These are phyloP conservation scores for Coreoperca whiteheadi DNA, from an alignment of 2,113 vertebrate species.

Conservation along the genomic window DNA sequence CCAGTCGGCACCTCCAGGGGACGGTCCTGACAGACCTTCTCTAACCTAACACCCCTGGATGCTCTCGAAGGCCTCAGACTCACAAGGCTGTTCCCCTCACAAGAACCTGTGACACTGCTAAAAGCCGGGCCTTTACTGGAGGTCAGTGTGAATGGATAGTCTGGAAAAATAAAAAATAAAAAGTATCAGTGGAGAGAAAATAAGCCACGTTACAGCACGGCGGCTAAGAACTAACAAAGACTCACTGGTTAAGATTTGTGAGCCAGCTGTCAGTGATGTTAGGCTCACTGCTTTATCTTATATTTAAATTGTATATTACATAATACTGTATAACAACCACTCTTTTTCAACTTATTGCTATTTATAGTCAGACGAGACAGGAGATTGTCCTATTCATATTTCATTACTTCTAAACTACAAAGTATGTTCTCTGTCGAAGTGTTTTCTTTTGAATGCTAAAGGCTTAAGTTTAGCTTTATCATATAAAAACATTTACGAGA, in stretches of 20 bases:
- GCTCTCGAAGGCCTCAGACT: slow-evolving; percentile 31
- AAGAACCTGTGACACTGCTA: slow-evolving; percentile 66
- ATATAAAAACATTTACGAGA: not conserved
- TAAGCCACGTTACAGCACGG: not conserved
- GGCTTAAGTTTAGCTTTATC: not conserved
- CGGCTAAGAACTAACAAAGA: not conserved
- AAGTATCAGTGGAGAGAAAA: slow-evolving; percentile 32
- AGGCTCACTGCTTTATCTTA: not conserved
- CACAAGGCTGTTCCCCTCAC: slow-evolving; percentile 34
- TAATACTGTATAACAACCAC: not conserved
- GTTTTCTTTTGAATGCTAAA: not conserved
- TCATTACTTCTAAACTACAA: not conserved
- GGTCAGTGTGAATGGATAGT: slow-evolving; percentile 39
- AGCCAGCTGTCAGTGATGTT: not conserved
- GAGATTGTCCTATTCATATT: not conserved
- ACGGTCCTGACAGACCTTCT: slow-evolving; percentile 51
- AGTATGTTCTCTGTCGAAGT: not conserved
- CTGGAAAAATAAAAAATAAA: not conserved
- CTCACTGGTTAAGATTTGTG: not conserved
- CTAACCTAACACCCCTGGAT: slow-evolving; percentile 44
- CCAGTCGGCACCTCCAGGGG: slow-evolving; percentile 46
- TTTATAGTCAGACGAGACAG: slow-evolving; percentile 1
- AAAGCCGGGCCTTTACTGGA: slow-evolving; percentile 60
- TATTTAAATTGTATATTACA: not conserved
- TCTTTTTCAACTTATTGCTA: not conserved